Evolutionary conservation across 1,140 invertebrate species (phyloP), one percentile per base, ranked within the genome.

Genomic region (Lineus longissimus): DNA sequence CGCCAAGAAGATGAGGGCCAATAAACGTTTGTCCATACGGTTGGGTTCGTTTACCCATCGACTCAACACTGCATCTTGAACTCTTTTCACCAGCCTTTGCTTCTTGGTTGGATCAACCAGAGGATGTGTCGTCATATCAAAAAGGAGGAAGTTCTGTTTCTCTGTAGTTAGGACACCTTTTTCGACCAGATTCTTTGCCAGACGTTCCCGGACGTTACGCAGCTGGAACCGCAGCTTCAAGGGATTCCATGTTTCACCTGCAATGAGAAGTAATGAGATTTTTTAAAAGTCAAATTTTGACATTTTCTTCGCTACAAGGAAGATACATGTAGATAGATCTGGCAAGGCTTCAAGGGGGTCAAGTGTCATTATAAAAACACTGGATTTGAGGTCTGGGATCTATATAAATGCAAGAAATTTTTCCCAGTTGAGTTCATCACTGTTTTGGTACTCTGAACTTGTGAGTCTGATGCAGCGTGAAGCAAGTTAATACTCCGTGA

Each of bases 41-140:
- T 97, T 94, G 0, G 95, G 90, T 85, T 99, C 95, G 67, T 98
- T 98, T 17, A 97, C 93, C 91, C 97, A 99, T 76, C 94, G 93
- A 62, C 88, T 88, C 61, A 99, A 82, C 25, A 98, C 95, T 56
- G 95, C 90, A 83, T 99, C 97, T 86, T 99, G 97, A 29, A 99
- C 82, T 68, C 77, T 97, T 86, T 98, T 98, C 41, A 99, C 93
- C 67, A 99, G 87, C 72, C 95, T 90, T 71, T 90, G 91, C 86
- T 99, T 99, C n/a, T 94, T 89, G 68, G 90, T 86, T 84, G 92
- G 92, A 82, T 99, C 95, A 59, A 92, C 95, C 43, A 99, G 86
- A 40, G 97, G 97, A 88, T 99, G 97, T 70, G 97, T 99, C 27
- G 97, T 99, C 96, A 99, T 99, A 85, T 99, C 97, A 84, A 99